These are phyloP conservation scores for Lasioglossum figueresi DNA, from an alignment of 2,888 invertebrate genomes.

Conservation along the genomic window DNA sequence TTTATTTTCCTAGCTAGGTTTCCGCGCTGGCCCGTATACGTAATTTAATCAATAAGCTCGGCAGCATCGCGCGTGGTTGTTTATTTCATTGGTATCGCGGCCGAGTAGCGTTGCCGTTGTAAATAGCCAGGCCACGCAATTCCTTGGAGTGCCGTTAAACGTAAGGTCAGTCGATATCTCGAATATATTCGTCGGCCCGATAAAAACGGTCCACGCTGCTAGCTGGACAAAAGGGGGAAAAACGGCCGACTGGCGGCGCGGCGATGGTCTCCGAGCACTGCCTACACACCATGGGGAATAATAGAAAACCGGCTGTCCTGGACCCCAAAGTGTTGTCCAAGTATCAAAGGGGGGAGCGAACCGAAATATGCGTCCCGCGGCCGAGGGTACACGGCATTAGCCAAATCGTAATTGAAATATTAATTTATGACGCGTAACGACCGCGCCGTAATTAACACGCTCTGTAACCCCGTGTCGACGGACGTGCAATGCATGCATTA, in stretches of 20 bases:
- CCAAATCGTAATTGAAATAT: slow-evolving; percentile 82
- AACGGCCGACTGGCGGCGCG: not conserved
- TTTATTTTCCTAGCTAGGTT: slow-evolving; percentile 29
- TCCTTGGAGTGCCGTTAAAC: slow-evolving; percentile 39
- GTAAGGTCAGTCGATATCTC: slow-evolving; percentile 39
- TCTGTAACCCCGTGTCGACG: slow-evolving; percentile 76
- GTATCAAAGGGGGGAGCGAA: not conserved
- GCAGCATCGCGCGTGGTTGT: slow-evolving; percentile 31
- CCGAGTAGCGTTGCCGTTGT: slow-evolving; percentile 23
- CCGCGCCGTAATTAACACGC: slow-evolving; percentile 80
- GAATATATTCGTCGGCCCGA: not conserved
- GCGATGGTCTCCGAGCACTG: not conserved
- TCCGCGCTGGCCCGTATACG: slow-evolving; percentile 24
- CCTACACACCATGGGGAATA: not conserved
- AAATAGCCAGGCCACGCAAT: slow-evolving; percentile 32
- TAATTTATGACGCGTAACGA: slow-evolving; percentile 81
- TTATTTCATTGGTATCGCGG: slow-evolving; percentile 41
- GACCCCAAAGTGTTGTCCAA: not conserved
- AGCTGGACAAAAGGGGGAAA: not conserved
- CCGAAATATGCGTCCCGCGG: slow-evolving; percentile 52
- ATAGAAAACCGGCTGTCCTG: slow-evolving; percentile 10
- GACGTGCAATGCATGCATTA: slow-evolving; percentile 80
- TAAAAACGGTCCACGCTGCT: slow-evolving; percentile 5
- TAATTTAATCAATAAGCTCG: slow-evolving; percentile 53
- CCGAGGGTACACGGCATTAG: slow-evolving; percentile 69